Percentiles rank a stretch among this genome's conserved stretches.
phyloP scores from a whole-genome alignment of 2,888 invertebrate genomes.

The Plemyria rubiginata region DNA sequence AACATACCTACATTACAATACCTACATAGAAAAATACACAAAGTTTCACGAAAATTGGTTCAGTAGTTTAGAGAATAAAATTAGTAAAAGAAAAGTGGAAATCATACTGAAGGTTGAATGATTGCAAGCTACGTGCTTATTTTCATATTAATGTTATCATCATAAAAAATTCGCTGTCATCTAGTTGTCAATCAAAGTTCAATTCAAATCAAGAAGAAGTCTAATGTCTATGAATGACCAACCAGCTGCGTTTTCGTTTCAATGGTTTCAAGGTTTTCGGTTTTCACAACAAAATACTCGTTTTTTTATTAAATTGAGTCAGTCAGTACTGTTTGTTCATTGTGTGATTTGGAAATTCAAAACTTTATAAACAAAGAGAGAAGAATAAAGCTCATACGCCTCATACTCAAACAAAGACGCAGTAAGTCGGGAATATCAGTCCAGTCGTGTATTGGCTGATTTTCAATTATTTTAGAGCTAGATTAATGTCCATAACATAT shows the following conservation, averaged over 20 bases:
- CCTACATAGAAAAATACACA: too few relatives aligned
- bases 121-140: too few relatives aligned
- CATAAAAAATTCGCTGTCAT: too few relatives aligned
- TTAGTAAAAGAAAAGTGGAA: too few relatives aligned
- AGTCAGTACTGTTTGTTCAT: background rate
- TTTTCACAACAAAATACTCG: constrained; percentile 29
- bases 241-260: constrained; percentile 12
- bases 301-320: background rate
- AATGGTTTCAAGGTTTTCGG: constrained; percentile 9
- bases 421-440: constrained; percentile 18
- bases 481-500: background rate
- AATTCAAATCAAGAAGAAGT: too few relatives aligned
- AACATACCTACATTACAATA: too few relatives aligned
- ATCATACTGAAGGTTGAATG: too few relatives aligned
- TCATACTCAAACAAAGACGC: constrained; percentile 15
- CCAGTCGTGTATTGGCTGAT: constrained; percentile 11
- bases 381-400: background rate
- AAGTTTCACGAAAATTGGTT: too few relatives aligned
- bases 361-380: background rate
- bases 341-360: constrained; percentile 2
- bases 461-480: constrained; percentile 6
- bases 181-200: too few relatives aligned
- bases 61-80: too few relatives aligned
- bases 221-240: background rate
- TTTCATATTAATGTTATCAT: too few relatives aligned